A percentile compares a stretch with the other conserved stretches of the same genome.
phyloP scores from a whole-genome alignment of 2,113 vertebrate species.

The Corydoras sp. region DNA sequence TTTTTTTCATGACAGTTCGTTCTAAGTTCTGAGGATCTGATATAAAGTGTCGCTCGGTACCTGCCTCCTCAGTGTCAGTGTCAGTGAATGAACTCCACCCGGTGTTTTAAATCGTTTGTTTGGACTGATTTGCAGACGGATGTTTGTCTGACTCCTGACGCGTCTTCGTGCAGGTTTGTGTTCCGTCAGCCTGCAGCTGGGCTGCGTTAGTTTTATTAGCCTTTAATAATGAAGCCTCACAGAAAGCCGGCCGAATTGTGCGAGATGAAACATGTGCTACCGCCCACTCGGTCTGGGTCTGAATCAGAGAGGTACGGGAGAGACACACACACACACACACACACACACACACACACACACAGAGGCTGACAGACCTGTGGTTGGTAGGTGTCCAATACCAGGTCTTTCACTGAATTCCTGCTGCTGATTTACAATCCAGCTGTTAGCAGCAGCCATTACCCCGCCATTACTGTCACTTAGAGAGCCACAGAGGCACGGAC shows the following conservation, averaged over 20 bases:
- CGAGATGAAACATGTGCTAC: slow-evolving; percentile 40
- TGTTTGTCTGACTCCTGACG: slow-evolving; percentile 10
- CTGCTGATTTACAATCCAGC: slow-evolving; percentile 42
- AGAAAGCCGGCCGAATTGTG: slow-evolving; percentile 21
- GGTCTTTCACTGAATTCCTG: slow-evolving; percentile 45
- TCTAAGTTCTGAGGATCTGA: too few species aligned
- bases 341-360: neutral
- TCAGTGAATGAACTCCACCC: neutral
- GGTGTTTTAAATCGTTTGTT: slow-evolving; percentile 1
- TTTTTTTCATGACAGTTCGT: too few species aligned
- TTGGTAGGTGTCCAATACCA: slow-evolving; percentile 30
- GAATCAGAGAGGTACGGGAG: slow-evolving; percentile 14
- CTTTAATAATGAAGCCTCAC: slow-evolving; percentile 21
- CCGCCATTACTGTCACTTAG: slow-evolving; percentile 58
- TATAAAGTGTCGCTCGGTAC: too few species aligned
- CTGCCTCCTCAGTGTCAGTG: neutral
- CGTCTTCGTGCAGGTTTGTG: neutral
- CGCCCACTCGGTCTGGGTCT: slow-evolving; percentile 35
- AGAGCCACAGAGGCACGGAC: slow-evolving; percentile 33
- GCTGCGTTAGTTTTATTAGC: slow-evolving; percentile 19
- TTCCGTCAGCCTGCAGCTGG: slow-evolving; percentile 21
- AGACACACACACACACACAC: neutral
- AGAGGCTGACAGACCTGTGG: slow-evolving; percentile 22
- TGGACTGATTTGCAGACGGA: slow-evolving; percentile 1
- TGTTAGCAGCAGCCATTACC: slow-evolving; percentile 48